These are phyloP conservation scores for Bombyx huttoni DNA, from an alignment of 2,888 invertebrate species.

Conservation along the genomic window DNA sequence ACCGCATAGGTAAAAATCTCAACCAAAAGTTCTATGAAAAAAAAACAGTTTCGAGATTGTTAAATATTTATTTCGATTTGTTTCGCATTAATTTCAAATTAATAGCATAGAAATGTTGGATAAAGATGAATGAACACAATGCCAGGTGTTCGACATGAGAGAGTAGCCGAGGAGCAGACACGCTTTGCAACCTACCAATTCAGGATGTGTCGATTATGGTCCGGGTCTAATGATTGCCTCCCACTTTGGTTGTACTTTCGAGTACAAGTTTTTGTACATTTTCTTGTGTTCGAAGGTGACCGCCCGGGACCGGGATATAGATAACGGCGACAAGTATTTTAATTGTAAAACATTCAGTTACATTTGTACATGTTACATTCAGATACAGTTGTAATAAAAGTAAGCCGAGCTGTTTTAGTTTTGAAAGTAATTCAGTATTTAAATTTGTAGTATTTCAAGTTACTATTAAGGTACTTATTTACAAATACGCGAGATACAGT, in stretches of 20 bases:
- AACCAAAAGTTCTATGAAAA: no score
- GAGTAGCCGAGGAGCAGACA: slow-evolving; percentile 34
- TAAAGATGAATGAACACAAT: slow-evolving; percentile 51
- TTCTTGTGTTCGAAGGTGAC: slow-evolving; percentile 45
- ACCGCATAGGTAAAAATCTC: no score
- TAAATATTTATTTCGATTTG: not conserved
- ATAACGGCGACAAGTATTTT: slow-evolving; percentile 51
- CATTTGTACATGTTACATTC: no score
- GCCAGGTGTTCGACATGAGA: slow-evolving; percentile 20
- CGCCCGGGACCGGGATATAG: slow-evolving; percentile 53
- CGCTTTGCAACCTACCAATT: slow-evolving; percentile 62
- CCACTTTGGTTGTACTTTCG: slow-evolving; percentile 49
- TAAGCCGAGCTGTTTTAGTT: no score
- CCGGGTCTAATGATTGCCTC: slow-evolving; percentile 64
- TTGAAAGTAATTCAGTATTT: no score
- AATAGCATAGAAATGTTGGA: not conserved
- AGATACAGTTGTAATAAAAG: no score
- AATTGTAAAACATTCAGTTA: slow-evolving; percentile 13
- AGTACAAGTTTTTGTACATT: slow-evolving; percentile 49
- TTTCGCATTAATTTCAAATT: not conserved
- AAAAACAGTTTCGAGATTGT: not conserved
- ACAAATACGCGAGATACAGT: no score
- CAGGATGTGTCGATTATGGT: slow-evolving; percentile 66
- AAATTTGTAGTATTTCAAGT: no score
- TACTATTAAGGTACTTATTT: no score